Base-by-base conservation (phyloP, 2,797 vertebrate genomes). In the Brachyalestes nurse region DNA sequence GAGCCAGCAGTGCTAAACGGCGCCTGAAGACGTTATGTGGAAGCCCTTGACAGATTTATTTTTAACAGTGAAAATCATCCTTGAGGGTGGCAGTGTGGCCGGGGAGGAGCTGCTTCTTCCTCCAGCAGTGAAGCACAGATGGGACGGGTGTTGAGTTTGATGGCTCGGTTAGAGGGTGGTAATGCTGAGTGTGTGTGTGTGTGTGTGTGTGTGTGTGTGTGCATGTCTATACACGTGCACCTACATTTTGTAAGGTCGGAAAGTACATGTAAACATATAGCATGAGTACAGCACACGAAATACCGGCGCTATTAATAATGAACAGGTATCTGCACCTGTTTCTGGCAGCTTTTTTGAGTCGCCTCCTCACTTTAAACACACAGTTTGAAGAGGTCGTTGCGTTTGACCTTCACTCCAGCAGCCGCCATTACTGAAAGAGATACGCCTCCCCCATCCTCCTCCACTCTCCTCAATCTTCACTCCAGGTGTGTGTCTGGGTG, bases 401-500 rank as follows among this genome's bases (percentile, higher is more conserved):
- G 4, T 72, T 72, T 66, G 70, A 73, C 78, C 60, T 80, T 80
- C 71, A 74, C 60, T 62, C 12, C 34, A 62, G n/a, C 25, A 80
- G 60, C 60, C 10, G 21, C 78, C 70, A 72, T 64, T 49, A 49
- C 66, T 70, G 40, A 23, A 49, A 70, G 66, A 70, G 7, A 72
- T 64, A 38, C 28, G 19, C 77, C 70, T 14, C 49, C 65, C 57
- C n/a, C 45, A 40, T 65, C 34, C 34, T 69, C n/a, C 28, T 47
- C 21, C 21, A n/a, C 47, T 12, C 19, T 57, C 51, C 51, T 69
- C 64, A 34, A 53, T 62, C 9, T 71, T 55, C 42, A 12, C 47
- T 60, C 45, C 21, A 72, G 13, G 65, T 72, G 13, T 51, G 62
- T 38, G 53, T 72, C 6, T 23, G 62, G 72, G 61, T 60, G 72